Evolutionary conservation across 2,797 vertebrate genomes (phyloP), one percentile per base, ranked within the genome.

Genomic region (Crenuchus spilurus): DNA sequence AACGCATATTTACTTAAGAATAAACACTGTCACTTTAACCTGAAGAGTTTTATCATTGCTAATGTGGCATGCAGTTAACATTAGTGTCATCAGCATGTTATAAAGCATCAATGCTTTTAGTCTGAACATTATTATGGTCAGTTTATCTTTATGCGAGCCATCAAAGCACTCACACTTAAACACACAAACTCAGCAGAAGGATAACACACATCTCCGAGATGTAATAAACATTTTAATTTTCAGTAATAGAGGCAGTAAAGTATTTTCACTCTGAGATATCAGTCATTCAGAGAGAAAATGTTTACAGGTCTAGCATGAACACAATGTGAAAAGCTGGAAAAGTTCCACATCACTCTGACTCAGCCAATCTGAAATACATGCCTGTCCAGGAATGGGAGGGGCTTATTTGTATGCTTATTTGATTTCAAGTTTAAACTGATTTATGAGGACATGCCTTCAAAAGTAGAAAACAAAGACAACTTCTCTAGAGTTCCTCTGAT

Each of bases 321-420:
- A 30, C 31, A 71, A 18, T 41, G 16, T 28, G 10, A 42, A 55
- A 16, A 70, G 22, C 7, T 13, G 8, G 22, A 61, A 11, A 58
- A 37, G 60, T 42, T 58, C 67, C 60, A 26, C 3, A 28, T 80
- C 63, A 74, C 69, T 76, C 11, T 49, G 62, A 65, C 64, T 51
- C 57, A 61, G 37, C 44, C 13, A 52, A 70, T 77, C 28, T 26
- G n/a, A 33, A 9, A 37, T 37, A 54, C 6, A 26, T 2, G 44
- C 68, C 35, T 24, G 37, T 18, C 28, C 7, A 13, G 7, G 46
- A 71, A 67, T 37, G 35, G 28, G 11, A 2, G 20, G 58, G 52
- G 18, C 16, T 54, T 41, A 75, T 79, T 75, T 81, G 72, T 69
- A 62, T 78, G 57, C 7, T 46, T 13, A 44, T 74, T 72, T 68